Percentiles rank a stretch among this genome's conserved stretches.
Evolutionary conservation across 2,113 vertebrate genomes (phyloP).

Genomic region (Typhlomys cinereus): DNA sequence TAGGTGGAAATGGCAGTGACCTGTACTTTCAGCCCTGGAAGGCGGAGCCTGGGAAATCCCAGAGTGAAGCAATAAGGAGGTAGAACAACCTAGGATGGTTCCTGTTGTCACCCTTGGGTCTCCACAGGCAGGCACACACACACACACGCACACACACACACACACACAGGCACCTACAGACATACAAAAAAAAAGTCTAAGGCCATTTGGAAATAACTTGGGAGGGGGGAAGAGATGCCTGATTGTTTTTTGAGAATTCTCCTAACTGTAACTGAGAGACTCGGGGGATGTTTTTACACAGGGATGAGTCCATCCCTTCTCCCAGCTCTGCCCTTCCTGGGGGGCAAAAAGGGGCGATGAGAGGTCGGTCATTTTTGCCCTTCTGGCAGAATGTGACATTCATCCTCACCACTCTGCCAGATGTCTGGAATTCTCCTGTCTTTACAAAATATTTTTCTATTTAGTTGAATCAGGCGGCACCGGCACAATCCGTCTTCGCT

Average conservation of each 20-base stretch:
- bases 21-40: too few species aligned
- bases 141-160: too few species aligned
- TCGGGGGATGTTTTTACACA: neutral
- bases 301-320: neutral
- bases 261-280: neutral
- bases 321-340: neutral
- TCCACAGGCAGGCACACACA: too few species aligned
- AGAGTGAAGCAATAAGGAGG: too few species aligned
- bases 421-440: constrained; percentile 78
- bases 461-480: constrained; percentile 84
- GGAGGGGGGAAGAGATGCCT: neutral
- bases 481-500: constrained; percentile 81
- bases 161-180: too few species aligned
- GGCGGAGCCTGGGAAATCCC: too few species aligned
- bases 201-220: constrained; percentile 5
- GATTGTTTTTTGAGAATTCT: neutral
- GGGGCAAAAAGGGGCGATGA: neutral
- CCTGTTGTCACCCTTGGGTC: too few species aligned
- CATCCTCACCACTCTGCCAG: constrained; percentile 77
- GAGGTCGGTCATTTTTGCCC: constrained; percentile 66
- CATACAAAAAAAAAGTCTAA: too few species aligned
- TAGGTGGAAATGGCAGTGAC: too few species aligned
- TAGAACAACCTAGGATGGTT: too few species aligned
- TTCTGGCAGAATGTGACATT: constrained; percentile 70
- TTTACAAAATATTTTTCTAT: constrained; percentile 83